A percentile compares a stretch with the other conserved stretches of the same genome.
Evolutionary conservation across 2,113 vertebrate genomes (phyloP).

Genomic region (Pyxicephalus adspersus): DNA sequence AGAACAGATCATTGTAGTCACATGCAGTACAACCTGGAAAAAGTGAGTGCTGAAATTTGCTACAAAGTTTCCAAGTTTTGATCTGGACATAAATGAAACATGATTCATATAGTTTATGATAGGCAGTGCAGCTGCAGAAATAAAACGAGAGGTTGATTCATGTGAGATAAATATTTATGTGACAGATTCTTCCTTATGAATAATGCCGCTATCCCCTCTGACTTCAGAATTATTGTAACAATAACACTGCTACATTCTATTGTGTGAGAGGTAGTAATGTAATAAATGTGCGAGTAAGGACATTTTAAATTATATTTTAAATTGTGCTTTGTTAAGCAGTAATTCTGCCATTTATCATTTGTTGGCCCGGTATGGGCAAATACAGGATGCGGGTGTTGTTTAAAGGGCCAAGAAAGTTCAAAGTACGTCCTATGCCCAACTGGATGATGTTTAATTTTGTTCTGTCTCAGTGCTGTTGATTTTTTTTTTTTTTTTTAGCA

Average conservation of each 20-base stretch:
- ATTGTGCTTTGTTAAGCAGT: background rate
- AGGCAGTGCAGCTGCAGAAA: conserved; percentile 40
- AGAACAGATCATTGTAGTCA: conserved; percentile 34
- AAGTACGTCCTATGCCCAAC: no score
- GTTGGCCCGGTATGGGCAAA: background rate
- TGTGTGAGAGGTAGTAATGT: background rate
- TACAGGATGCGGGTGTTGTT: background rate
- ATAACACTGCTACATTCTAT: conserved; percentile 27
- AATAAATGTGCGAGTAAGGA: background rate
- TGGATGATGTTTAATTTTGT: no score
- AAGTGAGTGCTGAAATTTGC: conserved; percentile 39
- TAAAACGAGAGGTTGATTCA: conserved; percentile 28
- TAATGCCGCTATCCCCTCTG: conserved; percentile 12
- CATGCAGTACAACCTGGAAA: conserved; percentile 31
- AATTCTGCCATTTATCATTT: background rate
- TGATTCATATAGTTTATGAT: conserved; percentile 46
- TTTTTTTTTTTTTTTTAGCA: no score
- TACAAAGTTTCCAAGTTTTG: conserved; percentile 42
- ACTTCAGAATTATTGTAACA: conserved; percentile 3
- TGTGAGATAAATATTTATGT: conserved; percentile 40
- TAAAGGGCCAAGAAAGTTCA: no score
- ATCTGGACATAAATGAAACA: conserved; percentile 37
- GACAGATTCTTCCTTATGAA: conserved; percentile 38
- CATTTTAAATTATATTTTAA: conserved; percentile 1
- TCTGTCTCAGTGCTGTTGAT: no score